Conservation (phyloP, 2,888 invertebrate genomes). For the Poecilobothrus nobilitatus region DNA sequence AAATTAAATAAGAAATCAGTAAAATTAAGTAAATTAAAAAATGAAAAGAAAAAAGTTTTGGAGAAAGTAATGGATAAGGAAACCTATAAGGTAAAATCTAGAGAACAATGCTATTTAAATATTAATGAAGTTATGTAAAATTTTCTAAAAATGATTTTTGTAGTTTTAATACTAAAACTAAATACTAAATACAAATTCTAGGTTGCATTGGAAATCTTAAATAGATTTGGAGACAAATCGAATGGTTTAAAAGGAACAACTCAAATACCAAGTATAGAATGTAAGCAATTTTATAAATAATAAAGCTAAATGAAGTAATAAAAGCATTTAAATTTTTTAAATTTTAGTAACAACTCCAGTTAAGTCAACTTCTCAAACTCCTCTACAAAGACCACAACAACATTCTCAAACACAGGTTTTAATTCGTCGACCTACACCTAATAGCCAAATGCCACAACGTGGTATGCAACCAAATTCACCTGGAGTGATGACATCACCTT, state of each 20-base stretch:
- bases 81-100: conserved; percentile 71
- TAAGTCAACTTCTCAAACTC: not conserved
- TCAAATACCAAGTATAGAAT: conserved; percentile 18
- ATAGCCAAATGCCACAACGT: not conserved
- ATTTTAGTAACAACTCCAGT: not conserved
- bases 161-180: too few species aligned
- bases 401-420: not conserved
- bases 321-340: not conserved
- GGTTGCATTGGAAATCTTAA: conserved; percentile 42
- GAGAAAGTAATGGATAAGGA: conserved; percentile 97
- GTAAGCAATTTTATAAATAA: conserved; percentile 12
- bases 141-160: conserved; percentile 7
- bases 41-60: conserved; percentile 79
- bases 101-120: too few species aligned
- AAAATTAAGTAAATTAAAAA: conserved; percentile 60
- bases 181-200: conserved; percentile 18
- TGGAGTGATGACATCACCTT: not conserved
- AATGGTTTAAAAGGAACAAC: conserved; percentile 24
- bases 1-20: conserved; percentile 69
- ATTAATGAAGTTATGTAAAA: not conserved
- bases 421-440: not conserved
- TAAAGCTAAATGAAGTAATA: not conserved
- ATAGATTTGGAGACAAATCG: conserved; percentile 39
- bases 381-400: not conserved
- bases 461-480: not conserved